A percentile compares a stretch with the other conserved stretches of the same genome.
Evolutionary conservation across 2,888 invertebrate genomes (phyloP).

Genomic region (Pomacea canaliculata): DNA sequence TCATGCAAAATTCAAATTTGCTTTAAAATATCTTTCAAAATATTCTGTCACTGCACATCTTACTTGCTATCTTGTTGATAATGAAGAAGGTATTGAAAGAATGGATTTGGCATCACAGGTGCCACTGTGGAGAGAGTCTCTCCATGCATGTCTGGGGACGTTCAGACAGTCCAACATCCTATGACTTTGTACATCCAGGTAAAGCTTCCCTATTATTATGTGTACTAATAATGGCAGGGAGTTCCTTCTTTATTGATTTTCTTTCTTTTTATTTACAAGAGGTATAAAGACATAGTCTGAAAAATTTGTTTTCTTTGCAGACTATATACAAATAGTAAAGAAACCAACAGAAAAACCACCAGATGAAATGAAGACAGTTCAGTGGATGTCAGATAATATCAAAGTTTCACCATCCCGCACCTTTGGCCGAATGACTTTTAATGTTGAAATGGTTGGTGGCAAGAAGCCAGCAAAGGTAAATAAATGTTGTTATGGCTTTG

Average conservation of each 20-base stretch:
- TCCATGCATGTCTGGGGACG: slow-evolving; percentile 30
- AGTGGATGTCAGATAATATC: slow-evolving; percentile 42
- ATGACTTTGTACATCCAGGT: slow-evolving; percentile 29
- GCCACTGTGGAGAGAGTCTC: slow-evolving; percentile 42
- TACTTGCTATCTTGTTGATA: too few species aligned
- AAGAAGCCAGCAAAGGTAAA: slow-evolving; percentile 58
- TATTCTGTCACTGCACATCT: too few species aligned
- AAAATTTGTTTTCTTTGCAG: slow-evolving; percentile 25
- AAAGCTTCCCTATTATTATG: neutral
- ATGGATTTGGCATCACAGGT: slow-evolving; percentile 24
- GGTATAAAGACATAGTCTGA: neutral
- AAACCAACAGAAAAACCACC: slow-evolving; percentile 37
- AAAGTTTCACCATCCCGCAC: slow-evolving; percentile 35
- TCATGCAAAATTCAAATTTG: too few species aligned
- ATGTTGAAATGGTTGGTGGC: slow-evolving; percentile 54
- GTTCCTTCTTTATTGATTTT: neutral
- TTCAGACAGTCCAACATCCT: slow-evolving; percentile 22
- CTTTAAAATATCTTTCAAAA: too few species aligned
- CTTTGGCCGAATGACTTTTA: slow-evolving; percentile 56
- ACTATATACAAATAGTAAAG: slow-evolving; percentile 33
- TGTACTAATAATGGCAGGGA: neutral
- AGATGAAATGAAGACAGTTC: slow-evolving; percentile 36
- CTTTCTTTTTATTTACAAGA: slow-evolving; percentile 2
- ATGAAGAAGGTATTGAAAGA: too few species aligned
- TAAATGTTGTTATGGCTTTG: neutral